Evolutionary conservation across 2,888 invertebrate species (phyloP), one percentile per base, ranked within the genome.

Genomic region (Agrilus cyanescens): DNA sequence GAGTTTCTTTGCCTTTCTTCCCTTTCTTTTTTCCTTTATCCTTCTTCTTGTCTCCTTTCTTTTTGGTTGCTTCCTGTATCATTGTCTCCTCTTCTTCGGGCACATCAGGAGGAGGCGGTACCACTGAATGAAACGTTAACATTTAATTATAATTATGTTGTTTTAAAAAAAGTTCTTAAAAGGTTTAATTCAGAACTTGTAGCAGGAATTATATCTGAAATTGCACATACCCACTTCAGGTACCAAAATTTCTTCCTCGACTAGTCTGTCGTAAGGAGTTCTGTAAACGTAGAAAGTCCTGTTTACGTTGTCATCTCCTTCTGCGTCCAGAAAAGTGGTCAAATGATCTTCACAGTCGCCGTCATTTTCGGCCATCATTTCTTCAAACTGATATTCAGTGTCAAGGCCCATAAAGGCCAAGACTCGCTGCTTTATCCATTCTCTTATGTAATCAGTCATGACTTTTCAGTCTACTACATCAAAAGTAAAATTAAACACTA

Each of bases 181-280:
- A n/a, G n/a, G n/a, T n/a, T n/a, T n/a, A n/a, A n/a, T n/a, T n/a
- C n/a, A n/a, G n/a, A n/a, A n/a, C n/a, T n/a, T n/a, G n/a, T n/a
- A n/a, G n/a, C n/a, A n/a, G n/a, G n/a, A n/a, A n/a, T n/a, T n/a
- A n/a, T n/a, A n/a, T n/a, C n/a, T n/a, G n/a, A n/a, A 29, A 4
- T 10, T 25, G n/a, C 12, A 37, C 18, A 12, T 68, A 85, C 85
- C 79, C 73, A 82, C 78, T 67, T 85, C 82, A 51, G 76, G 70
- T 32, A 79, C 73, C 3, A 80, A 73, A 46, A 85, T 76, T 62
- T 86, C 85, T 57, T 82, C 82, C 56, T 86, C 84, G 13, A 82
- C 73, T 7, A 83, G 66, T 58, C 80, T 82, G 53, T 81, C 83
- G 39, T 77, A 78, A 52, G 80, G 78, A 2, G 80, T 80, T 58